Evolutionary conservation across 2,797 vertebrate genomes (phyloP), one percentile per base, ranked within the genome.

Genomic region (Lacerta viridis): DNA sequence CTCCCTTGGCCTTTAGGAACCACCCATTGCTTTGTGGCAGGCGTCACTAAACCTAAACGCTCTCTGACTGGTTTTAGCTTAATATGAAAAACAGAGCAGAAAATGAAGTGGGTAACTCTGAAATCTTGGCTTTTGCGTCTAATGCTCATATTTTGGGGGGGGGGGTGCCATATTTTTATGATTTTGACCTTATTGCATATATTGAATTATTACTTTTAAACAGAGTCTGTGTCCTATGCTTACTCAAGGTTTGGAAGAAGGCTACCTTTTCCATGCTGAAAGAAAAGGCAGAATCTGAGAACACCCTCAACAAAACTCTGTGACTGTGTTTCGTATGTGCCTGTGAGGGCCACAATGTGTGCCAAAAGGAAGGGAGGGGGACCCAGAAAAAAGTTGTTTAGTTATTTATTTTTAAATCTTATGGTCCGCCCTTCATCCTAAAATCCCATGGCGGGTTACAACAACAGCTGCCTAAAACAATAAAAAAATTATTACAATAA

Each of bases 1-100:
- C 25, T 76, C 64, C 59, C 18, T 68, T 83, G 72, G 41, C 36
- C 74, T 77, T 83, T 78, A 83, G 33, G 46, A 77, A 61, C 61
- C 59, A 83, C 43, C 13, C 59, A 69, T 3, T 69, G 33, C 17
- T 55, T 41, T 88, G 74, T 78, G 64, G 41, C 80, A 83, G 43
- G 41, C 68, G 33, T 59, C 27, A 69, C 18, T 77, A 77, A 75
- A 66, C 23, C 80, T 82, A 76, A 82, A 77, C 64, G 36, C n/a
- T 77, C 43, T 68, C 43, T 39, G 71, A 88, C 41, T 68, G 74
- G 59, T 5, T 83, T 68, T 39, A 68, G 77, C 78, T 83, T 90
- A 87, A 82, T 33, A 6, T 6, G 88, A 17, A 89, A 39, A 92
- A 84, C 0, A n/a, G 17, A 20, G 15, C 2, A 72, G 39, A 18